Conservation (phyloP, 2,797 vertebrate species). For the Chlorospingus semifuscus region DNA sequence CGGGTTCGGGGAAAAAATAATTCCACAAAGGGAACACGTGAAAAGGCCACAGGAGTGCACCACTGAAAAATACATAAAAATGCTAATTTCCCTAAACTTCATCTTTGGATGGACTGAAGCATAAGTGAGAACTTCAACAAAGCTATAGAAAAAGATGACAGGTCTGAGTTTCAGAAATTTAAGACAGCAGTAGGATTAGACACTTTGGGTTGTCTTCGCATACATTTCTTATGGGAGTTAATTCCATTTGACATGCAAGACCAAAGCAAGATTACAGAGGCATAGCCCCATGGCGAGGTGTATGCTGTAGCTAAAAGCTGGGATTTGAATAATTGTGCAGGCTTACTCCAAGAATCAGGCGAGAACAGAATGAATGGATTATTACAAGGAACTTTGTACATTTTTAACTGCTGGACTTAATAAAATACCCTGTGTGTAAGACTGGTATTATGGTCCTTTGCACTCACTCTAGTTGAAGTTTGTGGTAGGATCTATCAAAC, state of each 20-base stretch:
- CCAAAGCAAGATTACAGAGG: slow-evolving; percentile 98
- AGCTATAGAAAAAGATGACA: slow-evolving; percentile 89
- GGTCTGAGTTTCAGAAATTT: slow-evolving; percentile 98
- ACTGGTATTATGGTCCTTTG: slow-evolving; percentile 80
- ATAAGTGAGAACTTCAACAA: slow-evolving; percentile 81
- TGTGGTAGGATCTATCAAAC: slow-evolving; percentile 79
- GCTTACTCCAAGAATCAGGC: slow-evolving; percentile 96
- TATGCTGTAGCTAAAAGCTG: slow-evolving; percentile 98
- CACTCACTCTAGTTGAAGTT: slow-evolving; percentile 79
- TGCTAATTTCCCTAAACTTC: slow-evolving; percentile 79
- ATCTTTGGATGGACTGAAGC: slow-evolving; percentile 76
- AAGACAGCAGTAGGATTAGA: slow-evolving; percentile 94
- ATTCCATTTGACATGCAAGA: slow-evolving; percentile 99
- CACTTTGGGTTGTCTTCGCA: slow-evolving; percentile 96
- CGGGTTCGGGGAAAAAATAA: not conserved
- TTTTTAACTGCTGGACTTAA: slow-evolving; percentile 86
- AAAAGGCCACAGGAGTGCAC: slow-evolving; percentile 70
- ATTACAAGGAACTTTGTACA: slow-evolving; percentile 88
- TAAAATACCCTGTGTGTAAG: slow-evolving; percentile 79
- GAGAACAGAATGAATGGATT: slow-evolving; percentile 99
- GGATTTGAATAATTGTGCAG: slow-evolving; percentile 99
- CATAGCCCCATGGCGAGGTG: slow-evolving; percentile 96
- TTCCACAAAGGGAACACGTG: slow-evolving; percentile 65
- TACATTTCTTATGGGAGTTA: slow-evolving; percentile 99
- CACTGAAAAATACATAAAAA: slow-evolving; percentile 76